These are phyloP conservation scores for Oxygymnocypris stewartii DNA, from an alignment of 2,113 vertebrate genomes.

Conservation along the genomic window DNA sequence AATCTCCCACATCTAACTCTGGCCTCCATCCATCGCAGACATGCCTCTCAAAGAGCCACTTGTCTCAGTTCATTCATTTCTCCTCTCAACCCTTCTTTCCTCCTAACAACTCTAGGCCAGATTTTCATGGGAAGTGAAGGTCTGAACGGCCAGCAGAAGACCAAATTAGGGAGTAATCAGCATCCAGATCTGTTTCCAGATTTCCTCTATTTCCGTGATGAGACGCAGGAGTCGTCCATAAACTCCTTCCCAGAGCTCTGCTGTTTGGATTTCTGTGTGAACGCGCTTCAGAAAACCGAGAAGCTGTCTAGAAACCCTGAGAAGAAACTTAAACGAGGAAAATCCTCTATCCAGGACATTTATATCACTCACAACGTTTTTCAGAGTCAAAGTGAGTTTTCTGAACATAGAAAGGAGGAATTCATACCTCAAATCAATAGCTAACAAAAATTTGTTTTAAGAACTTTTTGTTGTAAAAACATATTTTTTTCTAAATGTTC, in stretches of 20 bases:
- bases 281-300: background rate
- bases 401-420: background rate
- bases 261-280: conserved; percentile 10
- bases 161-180: conserved; percentile 72
- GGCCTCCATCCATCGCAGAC: conserved; percentile 41
- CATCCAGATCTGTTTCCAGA: conserved; percentile 63
- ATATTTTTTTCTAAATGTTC: background rate
- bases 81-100: conserved; percentile 41
- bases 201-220: conserved; percentile 68
- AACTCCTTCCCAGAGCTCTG: conserved; percentile 58
- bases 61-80: conserved; percentile 58
- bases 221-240: conserved; percentile 68
- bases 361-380: background rate
- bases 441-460: too few relatives aligned
- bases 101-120: conserved; percentile 57
- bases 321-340: background rate
- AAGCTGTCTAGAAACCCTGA: background rate
- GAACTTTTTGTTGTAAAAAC: background rate
- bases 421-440: background rate
- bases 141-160: conserved; percentile 57
- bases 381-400: background rate
- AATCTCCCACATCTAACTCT: conserved; percentile 43
- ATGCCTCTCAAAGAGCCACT: conserved; percentile 37
- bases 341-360: background rate
- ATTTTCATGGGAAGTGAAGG: conserved; percentile 70